Percentiles rank a stretch among this genome's conserved stretches.
These are phyloP conservation scores for Rhinolophus ferrumequinum DNA, from an alignment of 2,113 vertebrate genomes.

Conservation along the genomic window DNA sequence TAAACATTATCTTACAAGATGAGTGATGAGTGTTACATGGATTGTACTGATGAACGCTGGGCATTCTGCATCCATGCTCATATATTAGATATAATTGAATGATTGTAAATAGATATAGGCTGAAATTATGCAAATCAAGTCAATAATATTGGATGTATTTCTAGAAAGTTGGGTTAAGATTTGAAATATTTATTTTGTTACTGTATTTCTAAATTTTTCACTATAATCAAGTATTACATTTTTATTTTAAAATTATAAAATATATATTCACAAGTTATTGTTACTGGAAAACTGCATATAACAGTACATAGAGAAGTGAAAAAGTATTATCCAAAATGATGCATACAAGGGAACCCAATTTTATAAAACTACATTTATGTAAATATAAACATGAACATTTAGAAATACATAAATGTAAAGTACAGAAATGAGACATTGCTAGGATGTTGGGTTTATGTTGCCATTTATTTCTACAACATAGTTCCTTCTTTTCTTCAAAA, in stretches of 20 bases:
- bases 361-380: not conserved
- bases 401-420: not conserved
- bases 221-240: not conserved
- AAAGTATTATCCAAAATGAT: not conserved
- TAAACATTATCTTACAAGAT: not conserved
- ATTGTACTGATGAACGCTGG: not conserved
- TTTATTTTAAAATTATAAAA: slow-evolving; percentile 19
- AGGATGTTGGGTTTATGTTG: not conserved
- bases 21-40: not conserved
- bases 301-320: not conserved
- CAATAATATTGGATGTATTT: not conserved
- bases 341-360: not conserved
- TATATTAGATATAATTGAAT: not conserved
- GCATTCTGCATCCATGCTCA: not conserved
- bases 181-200: slow-evolving; percentile 22
- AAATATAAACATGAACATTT: not conserved
- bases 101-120: not conserved
- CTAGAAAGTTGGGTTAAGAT: not conserved
- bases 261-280: not conserved
- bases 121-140: not conserved
- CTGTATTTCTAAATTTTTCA: not conserved
- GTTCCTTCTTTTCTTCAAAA: not conserved
- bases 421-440: not conserved
- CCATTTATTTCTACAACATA: not conserved
- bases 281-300: not conserved